A percentile compares a stretch with the other conserved stretches of the same genome.
Conservation (phyloP, 2,797 vertebrate species). For the Arrhamphus sclerolepis region DNA sequence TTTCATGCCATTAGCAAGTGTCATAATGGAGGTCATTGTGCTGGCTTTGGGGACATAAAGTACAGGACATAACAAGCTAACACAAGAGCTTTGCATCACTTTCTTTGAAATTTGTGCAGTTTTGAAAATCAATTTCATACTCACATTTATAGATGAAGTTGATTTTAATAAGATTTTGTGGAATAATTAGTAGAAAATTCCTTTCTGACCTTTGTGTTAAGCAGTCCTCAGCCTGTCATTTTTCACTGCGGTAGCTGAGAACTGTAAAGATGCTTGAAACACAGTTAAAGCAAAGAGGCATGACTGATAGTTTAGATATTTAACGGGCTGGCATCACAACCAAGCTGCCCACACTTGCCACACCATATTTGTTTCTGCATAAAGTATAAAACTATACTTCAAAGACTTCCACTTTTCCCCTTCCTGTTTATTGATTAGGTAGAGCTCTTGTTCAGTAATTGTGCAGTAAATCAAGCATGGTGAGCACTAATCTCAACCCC, state of each 20-base stretch:
- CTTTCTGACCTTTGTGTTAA: conserved; percentile 59
- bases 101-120: conserved; percentile 9
- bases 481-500: conserved; percentile 73
- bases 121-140: conserved; percentile 1
- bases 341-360: conserved; percentile 36
- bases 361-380: conserved; percentile 63
- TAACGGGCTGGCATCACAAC: conserved; percentile 52
- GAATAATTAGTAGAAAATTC: conserved; percentile 62
- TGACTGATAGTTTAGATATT: conserved; percentile 46
- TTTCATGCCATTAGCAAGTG: conserved; percentile 74
- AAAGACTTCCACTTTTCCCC: conserved; percentile 72
- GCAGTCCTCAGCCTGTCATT: conserved; percentile 41
- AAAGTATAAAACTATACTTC: conserved; percentile 75
- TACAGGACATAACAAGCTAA: conserved; percentile 47
- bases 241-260: conserved; percentile 39
- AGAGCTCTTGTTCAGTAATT: conserved; percentile 77
- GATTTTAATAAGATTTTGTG: conserved; percentile 43
- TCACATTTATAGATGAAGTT: conserved; percentile 36
- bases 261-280: conserved; percentile 35
- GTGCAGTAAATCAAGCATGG: conserved; percentile 76
- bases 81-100: conserved; percentile 54
- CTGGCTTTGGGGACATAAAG: conserved; percentile 72
- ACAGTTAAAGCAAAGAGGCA: conserved; percentile 44
- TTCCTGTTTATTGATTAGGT: conserved; percentile 79
- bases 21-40: conserved; percentile 74